Percentiles rank a stretch among this genome's conserved stretches.
Conservation (phyloP, 2,113 vertebrate species). For the Poeciliopsis prolifica region DNA sequence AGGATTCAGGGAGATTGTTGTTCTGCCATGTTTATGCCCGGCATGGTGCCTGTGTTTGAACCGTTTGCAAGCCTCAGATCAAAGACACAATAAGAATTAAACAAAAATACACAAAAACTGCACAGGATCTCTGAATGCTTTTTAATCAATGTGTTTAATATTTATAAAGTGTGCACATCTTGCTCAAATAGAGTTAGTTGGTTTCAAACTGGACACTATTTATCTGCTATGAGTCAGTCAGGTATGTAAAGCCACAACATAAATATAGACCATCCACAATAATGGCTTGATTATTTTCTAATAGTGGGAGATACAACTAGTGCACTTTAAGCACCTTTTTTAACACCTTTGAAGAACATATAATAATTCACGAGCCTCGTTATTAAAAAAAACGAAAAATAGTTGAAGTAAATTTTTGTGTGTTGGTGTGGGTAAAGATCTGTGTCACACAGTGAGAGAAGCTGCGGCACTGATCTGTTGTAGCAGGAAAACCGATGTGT, state of each 20-base stretch:
- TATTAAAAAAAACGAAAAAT: no score
- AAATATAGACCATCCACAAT: not conserved
- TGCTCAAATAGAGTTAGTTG: not conserved
- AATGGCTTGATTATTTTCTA: not conserved
- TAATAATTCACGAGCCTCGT: no score
- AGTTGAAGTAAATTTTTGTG: no score
- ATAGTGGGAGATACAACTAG: not conserved
- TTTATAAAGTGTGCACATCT: not conserved
- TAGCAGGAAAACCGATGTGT: not conserved
- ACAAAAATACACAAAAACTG: not conserved
- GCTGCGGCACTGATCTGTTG: not conserved
- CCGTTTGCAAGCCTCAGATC: not conserved
- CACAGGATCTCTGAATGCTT: not conserved
- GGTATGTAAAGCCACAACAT: not conserved
- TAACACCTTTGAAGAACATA: no score
- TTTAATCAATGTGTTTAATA: not conserved
- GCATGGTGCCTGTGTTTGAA: not conserved
- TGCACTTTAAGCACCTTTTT: not conserved
- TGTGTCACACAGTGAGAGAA: no score
- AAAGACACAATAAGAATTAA: not conserved
- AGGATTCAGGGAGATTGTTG: conserved; percentile 1
- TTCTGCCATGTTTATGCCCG: conserved; percentile 5
- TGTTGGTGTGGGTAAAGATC: no score
- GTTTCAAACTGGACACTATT: not conserved
- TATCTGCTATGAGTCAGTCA: not conserved